A percentile compares a stretch with the other conserved stretches of the same genome.
These are phyloP conservation scores for Pheucticus melanocephalus DNA, from an alignment of 2,113 vertebrate species.

Conservation along the genomic window DNA sequence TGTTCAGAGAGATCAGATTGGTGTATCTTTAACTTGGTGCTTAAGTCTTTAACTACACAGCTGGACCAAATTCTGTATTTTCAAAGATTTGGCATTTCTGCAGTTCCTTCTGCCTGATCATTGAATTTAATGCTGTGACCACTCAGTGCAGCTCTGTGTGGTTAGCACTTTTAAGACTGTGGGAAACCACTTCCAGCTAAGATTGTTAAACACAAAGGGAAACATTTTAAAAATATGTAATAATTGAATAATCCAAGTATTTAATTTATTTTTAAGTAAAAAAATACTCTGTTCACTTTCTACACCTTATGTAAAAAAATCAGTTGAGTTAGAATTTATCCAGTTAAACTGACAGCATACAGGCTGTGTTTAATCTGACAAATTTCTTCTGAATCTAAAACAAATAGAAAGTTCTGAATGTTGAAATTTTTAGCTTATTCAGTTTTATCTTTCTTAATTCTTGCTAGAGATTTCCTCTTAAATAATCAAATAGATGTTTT, in stretches of 20 bases:
- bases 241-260: not conserved
- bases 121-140: not conserved
- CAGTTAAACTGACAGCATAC: not conserved
- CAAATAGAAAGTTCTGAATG: not conserved
- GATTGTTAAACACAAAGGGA: not conserved
- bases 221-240: not conserved
- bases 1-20: not conserved
- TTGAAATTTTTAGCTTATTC: not conserved
- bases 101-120: not conserved
- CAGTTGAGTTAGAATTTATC: not conserved
- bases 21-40: not conserved
- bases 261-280: not conserved
- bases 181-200: not conserved
- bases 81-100: not conserved
- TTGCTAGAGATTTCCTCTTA: not conserved
- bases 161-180: not conserved
- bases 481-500: not conserved
- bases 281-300: not conserved
- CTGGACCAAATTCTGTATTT: not conserved
- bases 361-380: not conserved
- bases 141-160: not conserved
- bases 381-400: not conserved
- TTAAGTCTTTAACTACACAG: not conserved
- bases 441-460: not conserved
- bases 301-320: not conserved